phyloP scores from a whole-genome alignment of 2,888 invertebrate species.

The Epistrophe grossulariae region DNA sequence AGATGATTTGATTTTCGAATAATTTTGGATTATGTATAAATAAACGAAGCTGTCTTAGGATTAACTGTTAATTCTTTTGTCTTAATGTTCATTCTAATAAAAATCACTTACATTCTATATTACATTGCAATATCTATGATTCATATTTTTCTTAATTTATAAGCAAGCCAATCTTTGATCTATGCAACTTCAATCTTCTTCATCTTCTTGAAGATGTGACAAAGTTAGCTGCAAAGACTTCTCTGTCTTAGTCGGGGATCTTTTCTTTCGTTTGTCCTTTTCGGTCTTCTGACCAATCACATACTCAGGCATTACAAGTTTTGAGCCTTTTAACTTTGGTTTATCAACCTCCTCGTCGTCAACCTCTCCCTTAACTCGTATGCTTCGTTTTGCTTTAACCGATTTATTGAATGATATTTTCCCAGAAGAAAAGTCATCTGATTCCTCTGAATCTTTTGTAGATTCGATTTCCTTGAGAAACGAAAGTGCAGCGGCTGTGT shows the following conservation, averaged over 20 bases:
- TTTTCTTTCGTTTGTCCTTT: slow-evolving; percentile 81
- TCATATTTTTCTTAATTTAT: neutral
- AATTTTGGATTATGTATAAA: too few relatives aligned
- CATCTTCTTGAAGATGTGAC: slow-evolving; percentile 85
- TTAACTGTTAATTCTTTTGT: too few relatives aligned
- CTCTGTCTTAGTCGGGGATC: slow-evolving; percentile 57
- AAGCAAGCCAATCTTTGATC: neutral
- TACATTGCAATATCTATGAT: too few relatives aligned
- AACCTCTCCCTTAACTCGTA: slow-evolving; percentile 79
- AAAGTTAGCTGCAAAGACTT: slow-evolving; percentile 84
- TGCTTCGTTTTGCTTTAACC: slow-evolving; percentile 79
- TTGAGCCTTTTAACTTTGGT: slow-evolving; percentile 87
- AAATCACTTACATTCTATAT: too few relatives aligned
- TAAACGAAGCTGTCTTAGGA: too few relatives aligned
- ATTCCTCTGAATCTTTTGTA: slow-evolving; percentile 81
- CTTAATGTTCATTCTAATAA: too few relatives aligned
- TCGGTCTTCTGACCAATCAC: slow-evolving; percentile 88
- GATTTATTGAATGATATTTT: slow-evolving; percentile 83
- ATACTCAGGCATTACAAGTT: slow-evolving; percentile 93
- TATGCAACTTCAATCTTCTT: slow-evolving; percentile 82
- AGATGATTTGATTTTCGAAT: too few relatives aligned
- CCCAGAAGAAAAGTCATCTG: slow-evolving; percentile 3
- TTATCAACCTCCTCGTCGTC: slow-evolving; percentile 81
- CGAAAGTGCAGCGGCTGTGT: slow-evolving; percentile 91
- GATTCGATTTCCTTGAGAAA: slow-evolving; percentile 89